Percentiles rank a stretch among this genome's conserved stretches.
Conservation (phyloP, 2,113 vertebrate genomes). For the Cettia cetti region DNA sequence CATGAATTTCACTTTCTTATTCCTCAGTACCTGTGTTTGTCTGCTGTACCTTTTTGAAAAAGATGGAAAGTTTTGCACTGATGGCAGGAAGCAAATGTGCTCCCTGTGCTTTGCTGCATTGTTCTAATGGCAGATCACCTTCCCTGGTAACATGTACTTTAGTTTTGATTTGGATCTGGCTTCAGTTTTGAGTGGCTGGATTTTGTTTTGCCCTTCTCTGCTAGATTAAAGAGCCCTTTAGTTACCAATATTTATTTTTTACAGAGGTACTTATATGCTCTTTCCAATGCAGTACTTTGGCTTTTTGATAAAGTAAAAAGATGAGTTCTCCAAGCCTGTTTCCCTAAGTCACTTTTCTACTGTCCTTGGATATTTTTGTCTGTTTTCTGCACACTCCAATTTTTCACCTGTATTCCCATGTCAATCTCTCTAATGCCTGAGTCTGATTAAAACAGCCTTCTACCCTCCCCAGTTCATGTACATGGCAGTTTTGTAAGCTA, state of each 20-base stretch:
- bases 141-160: background rate
- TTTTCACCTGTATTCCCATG: slow-evolving; percentile 4
- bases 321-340: background rate
- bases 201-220: background rate
- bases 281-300: background rate
- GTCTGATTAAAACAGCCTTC: slow-evolving; percentile 20
- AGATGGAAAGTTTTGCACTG: background rate
- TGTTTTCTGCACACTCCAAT: background rate
- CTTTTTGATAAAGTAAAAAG: background rate
- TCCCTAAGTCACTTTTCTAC: background rate
- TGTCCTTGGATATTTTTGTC: background rate
- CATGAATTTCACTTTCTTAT: background rate
- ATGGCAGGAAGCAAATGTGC: background rate
- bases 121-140: background rate
- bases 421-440: background rate
- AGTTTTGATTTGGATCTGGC: background rate
- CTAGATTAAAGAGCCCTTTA: background rate
- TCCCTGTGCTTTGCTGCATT: background rate
- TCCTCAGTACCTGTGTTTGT: background rate
- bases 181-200: background rate
- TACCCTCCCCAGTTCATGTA: background rate
- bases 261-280: background rate
- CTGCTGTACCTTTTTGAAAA: background rate
- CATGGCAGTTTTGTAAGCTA: background rate
- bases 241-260: background rate